Percentiles rank a stretch among this genome's conserved stretches.
Evolutionary conservation across 2,113 vertebrate species (phyloP).

Genomic region (Trinectes maculatus): DNA sequence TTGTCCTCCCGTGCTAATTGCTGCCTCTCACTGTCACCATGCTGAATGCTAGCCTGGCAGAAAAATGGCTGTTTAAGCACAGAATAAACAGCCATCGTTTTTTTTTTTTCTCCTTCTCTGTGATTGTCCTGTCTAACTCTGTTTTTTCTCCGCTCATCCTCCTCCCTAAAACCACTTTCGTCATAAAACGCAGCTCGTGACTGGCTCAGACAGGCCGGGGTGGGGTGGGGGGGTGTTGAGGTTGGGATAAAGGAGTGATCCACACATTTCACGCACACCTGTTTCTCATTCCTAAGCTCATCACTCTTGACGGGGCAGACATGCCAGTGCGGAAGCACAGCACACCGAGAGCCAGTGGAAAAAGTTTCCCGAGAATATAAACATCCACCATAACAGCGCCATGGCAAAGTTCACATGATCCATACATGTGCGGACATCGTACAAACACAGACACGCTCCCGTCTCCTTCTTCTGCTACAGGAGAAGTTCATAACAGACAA

Average conservation of each 20-base stretch:
- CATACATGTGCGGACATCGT: constrained; percentile 25
- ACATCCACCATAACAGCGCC: constrained; percentile 43
- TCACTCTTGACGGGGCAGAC: constrained; percentile 66
- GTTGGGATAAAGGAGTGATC: constrained; percentile 62
- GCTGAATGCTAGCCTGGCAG: not conserved
- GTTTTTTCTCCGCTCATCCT: constrained; percentile 47
- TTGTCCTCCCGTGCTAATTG: not conserved
- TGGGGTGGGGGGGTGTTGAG: not conserved
- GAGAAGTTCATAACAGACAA: constrained; percentile 1
- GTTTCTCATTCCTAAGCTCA: constrained; percentile 79
- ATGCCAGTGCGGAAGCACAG: constrained; percentile 53
- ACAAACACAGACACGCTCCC: not conserved
- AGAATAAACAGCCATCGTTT: not conserved
- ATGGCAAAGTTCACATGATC: constrained; percentile 31
- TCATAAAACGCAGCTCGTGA: constrained; percentile 56
- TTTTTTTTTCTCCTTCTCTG: not conserved
- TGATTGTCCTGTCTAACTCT: constrained; percentile 7
- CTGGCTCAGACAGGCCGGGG: constrained; percentile 32
- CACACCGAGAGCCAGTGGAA: constrained; percentile 40
- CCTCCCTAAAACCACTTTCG: constrained; percentile 21
- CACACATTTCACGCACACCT: constrained; percentile 77
- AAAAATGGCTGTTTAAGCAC: not conserved
- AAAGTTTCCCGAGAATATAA: constrained; percentile 54
- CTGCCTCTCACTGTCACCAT: not conserved
- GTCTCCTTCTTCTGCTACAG: constrained; percentile 4